Base-by-base conservation (phyloP, 2,113 vertebrate species). In the Trogon melanurus region DNA sequence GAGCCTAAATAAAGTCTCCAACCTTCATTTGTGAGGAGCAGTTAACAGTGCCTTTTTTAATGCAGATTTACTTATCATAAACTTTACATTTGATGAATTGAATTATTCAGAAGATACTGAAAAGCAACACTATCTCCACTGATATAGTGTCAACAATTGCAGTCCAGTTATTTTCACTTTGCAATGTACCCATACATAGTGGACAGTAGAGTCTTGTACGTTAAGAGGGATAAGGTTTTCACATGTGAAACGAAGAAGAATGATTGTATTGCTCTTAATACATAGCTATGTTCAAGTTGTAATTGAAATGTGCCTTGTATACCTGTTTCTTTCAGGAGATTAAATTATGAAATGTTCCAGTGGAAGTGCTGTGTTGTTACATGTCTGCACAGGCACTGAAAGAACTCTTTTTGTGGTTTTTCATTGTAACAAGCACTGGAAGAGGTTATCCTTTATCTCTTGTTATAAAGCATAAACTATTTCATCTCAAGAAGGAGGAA, bases 371-470 rank as follows among this genome's bases (percentile, higher is more conserved):
- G 1, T 91, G 93, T n/a, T 34, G 25, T 56, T 70, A 76, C n/a
- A 27, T 21, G 10, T 48, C 88, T 88, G 26, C 2, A 17, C 32
- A 82, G 83, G 67, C 8, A 34, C 27, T 62, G 64, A 93, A 87
- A 92, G 18, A 83, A 94, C 75, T 85, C 34, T 48, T 73, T 66
- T 73, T 66, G 62, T 25, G 23, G 7, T 41, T 95, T 97, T 92
- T 96, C 60, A 36, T 80, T 70, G 44, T 18, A 91, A 58, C 7
- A 56, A 78, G 25, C 44, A n/a, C 48, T 62, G 74, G 11, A n/a
- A 61, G 32, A 82, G 3, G 19, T 47, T 82, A 48, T 71, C 26
- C 45, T 80, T 58, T 82, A 21, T 34, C 44, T 69, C 67, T 84
- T 89, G 34, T 76, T 95, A 29, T 48, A 93, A 90, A 95, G 45